phyloP scores from a whole-genome alignment of 2,113 vertebrate species.

The Pyxicephalus adspersus region DNA sequence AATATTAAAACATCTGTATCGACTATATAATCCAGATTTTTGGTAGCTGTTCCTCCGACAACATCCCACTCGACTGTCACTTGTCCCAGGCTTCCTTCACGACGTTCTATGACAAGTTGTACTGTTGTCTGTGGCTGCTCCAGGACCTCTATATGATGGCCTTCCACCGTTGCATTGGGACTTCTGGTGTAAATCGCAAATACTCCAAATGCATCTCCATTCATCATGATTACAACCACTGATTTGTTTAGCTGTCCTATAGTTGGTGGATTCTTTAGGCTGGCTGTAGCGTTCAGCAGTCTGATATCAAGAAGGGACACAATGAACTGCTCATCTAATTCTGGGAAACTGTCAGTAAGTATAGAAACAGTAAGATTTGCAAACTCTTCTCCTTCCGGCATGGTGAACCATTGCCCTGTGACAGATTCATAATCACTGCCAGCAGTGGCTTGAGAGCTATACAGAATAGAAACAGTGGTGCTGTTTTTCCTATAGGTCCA shows the following conservation, averaged over 20 bases:
- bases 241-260: constrained; percentile 84
- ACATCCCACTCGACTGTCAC: constrained; percentile 89
- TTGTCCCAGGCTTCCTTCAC: constrained; percentile 87
- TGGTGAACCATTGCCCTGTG: constrained; percentile 74
- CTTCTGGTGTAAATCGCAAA: constrained; percentile 87
- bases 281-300: constrained; percentile 80
- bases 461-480: constrained; percentile 76
- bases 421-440: constrained; percentile 85
- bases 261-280: constrained; percentile 78
- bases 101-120: constrained; percentile 85
- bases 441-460: constrained; percentile 81
- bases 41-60: constrained; percentile 84
- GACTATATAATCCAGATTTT: constrained; percentile 81
- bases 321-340: constrained; percentile 89
- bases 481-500: constrained; percentile 87
- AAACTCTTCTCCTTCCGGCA: constrained; percentile 81
- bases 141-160: constrained; percentile 81
- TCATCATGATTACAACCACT: constrained; percentile 85
- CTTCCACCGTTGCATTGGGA: constrained; percentile 76
- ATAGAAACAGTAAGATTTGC: constrained; percentile 88
- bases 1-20: constrained; percentile 84
- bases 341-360: constrained; percentile 85
- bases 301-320: constrained; percentile 84
- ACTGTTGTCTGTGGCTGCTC: constrained; percentile 78
- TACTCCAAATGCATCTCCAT: constrained; percentile 94